Conservation (phyloP, 2,888 invertebrate genomes). For the Andrena praecox region DNA sequence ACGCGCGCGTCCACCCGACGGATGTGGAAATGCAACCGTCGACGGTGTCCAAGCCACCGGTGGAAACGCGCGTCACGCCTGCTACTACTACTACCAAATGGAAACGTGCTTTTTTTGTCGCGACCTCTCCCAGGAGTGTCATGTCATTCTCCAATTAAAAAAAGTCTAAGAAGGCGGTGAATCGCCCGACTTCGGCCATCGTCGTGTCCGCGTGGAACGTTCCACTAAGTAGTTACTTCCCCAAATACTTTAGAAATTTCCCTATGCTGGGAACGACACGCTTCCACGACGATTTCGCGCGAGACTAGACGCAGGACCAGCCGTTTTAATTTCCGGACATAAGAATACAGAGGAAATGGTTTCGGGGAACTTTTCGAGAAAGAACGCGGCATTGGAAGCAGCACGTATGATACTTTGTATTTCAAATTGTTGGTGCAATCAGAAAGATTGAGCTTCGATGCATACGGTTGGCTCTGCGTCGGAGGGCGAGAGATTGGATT, state of each 20-base stretch:
- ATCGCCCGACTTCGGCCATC: not conserved
- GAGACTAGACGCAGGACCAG: not conserved
- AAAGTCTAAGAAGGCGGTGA: too few species aligned
- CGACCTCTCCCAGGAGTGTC: not conserved
- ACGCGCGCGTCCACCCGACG: slow-evolving; percentile 28
- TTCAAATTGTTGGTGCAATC: too few species aligned
- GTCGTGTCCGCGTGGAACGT: slow-evolving; percentile 15
- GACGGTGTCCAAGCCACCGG: not conserved
- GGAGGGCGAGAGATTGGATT: not conserved
- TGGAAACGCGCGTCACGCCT: slow-evolving; percentile 57
- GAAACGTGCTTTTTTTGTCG: slow-evolving; percentile 71
- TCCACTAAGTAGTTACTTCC: not conserved
- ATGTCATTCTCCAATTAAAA: too few species aligned
- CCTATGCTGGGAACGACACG: not conserved
- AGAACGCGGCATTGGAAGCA: not conserved
- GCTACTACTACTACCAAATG: slow-evolving; percentile 52
- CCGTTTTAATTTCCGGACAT: not conserved
- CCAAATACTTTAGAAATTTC: not conserved
- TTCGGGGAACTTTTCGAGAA: not conserved
- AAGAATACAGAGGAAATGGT: not conserved
- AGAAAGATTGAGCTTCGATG: not conserved
- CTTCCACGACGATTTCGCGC: not conserved
- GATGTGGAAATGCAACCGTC: not conserved
- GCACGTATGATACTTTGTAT: not conserved
- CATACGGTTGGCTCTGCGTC: slow-evolving; percentile 48